Evolutionary conservation across 2,888 invertebrate species (phyloP), one percentile per base, ranked within the genome.

Genomic region (Creontiades dilutus): DNA sequence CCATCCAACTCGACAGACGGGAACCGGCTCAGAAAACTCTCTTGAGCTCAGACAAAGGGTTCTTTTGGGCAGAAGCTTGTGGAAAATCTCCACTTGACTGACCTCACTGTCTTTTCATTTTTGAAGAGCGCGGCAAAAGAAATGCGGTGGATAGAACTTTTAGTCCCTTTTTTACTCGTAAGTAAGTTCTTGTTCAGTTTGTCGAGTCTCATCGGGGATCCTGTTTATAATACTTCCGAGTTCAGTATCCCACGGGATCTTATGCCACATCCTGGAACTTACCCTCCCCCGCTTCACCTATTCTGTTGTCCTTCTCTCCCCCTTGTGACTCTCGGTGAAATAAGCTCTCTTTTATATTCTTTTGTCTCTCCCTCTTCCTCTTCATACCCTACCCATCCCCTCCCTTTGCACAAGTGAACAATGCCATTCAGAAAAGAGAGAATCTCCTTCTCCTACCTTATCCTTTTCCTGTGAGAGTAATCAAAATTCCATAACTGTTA

Each of bases 401-500:
- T 12, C 47, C 55, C 48, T 48, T 47, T 86, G 75, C 68, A 76
- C 86, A 75, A 86, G 86, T 76, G 86, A 86, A 86, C 86, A 86
- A 86, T 86, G 86, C 55, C 86, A 76, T 86, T 86, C 76, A 76
- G 68, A 86, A 76, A 86, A 75, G 37, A 13, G n/a, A 16, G 3
- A 27, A 47, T 86, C 47, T 68, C 16, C 68, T 48, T 47, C 75
- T 47, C 86, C 68, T 86, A 28, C 28, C 68, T 86, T 47, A 19
- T 23, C 68, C 68, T 48, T 46, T 46, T 89, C 89, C 89, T 89
- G 61, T 81, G 89, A 81, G 89, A 89, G 89, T 89, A 89, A 89
- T 89, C 89, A 82, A 89, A 89, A 89, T 89, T 89, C 89, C 89
- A 89, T 89, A 89, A 89, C 89, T 89, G 89, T 89, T 89, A 89